Evolutionary conservation across 2,797 vertebrate genomes (phyloP), one percentile per base, ranked within the genome.

Genomic region (Melanotaenia parkinsoni): DNA sequence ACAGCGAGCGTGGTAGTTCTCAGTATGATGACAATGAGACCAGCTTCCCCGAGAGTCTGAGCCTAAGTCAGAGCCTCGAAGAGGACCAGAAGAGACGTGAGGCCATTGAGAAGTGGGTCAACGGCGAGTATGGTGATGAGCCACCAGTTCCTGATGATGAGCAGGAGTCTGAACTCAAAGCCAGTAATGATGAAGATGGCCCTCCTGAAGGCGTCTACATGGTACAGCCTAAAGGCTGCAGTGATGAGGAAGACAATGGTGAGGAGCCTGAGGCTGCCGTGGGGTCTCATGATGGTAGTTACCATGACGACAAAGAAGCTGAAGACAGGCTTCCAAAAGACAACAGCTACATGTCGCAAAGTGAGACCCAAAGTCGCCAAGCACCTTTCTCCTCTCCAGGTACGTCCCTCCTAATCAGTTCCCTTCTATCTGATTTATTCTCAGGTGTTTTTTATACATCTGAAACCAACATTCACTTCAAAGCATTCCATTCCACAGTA

Each of bases 21-120:
- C 92, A 94, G 90, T 94, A 92, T 24, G 94, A 95, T 12, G 95
- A 95, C 78, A 89, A 81, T 1, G 95, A 96, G 81, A 72, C 91
- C 0, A 95, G 94, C 91, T 94, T 90, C 85, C 91, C 92, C 0
- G 96, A 97, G 73, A 94, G 91, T 83, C 93, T 94, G 85, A 94
- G 87, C 77, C 84, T 91, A 0, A 94, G 91, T 88, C 94, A 97
- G 92, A 96, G 95, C 92, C 91, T 96, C 0, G 97, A 99, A 84
- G 98, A 99, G 82, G 97, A 99, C 94, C 98, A 98, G 91, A 93
- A 94, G 84, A 94, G 98, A 80, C 95, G 98, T 62, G 97, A 99
- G 22, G 98, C 97, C 94, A 99, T 99, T 1, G 98, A 99, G 88
- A 98, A 98, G 91, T 99, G 98, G 98, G 98, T 99, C 82, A 99